Evolutionary conservation across 1,140 invertebrate species (phyloP), one percentile per base, ranked within the genome.

Genomic region (Aleiodes sp.): DNA sequence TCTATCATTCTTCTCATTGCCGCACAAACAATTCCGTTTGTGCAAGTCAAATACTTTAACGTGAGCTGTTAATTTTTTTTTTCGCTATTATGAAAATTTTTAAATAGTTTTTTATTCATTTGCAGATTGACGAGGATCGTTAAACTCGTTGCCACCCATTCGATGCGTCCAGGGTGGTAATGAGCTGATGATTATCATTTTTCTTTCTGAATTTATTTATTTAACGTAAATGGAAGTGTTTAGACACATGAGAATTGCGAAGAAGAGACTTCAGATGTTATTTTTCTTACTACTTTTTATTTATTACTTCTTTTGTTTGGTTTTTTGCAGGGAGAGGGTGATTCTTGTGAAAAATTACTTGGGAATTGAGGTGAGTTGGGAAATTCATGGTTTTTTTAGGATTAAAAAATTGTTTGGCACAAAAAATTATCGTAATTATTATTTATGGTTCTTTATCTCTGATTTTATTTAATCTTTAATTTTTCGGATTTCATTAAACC

Each of bases 31-130:
- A 24, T 52, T 52, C 46, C 46, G 46, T 52, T 24, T 21, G 46
- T 52, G 19, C 46, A 52, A 43, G 39, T 16, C 39, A 43, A 52
- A 52, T 21, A 52, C 12, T 21, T 56, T 8, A 56, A 56, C 21
- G 46, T 52, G 19, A 52, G 46, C 9, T 52, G 46, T 52, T 64
- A 43, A 43, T 64, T 64, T 64, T 43, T 64, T 64, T n/a, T 8
- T 24, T 19, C 9, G 3, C 37, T 24, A 43, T 24, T 64, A 16
- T 64, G 39, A 19, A 7, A 24, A 10, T 37, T 29, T 64, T 29
- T 29, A n/a, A n/a, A n/a, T n/a, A n/a, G n/a, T 39, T 41, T 6
- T 39, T 26, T 12, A 19, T 12, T 57, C 10, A n/a, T 12, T 4
- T 66, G 6, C 7, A 2, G 24, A 12, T 16, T 59, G 56, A 59